Conservation (phyloP, 2,888 invertebrate species). For the Eilema griseolum region DNA sequence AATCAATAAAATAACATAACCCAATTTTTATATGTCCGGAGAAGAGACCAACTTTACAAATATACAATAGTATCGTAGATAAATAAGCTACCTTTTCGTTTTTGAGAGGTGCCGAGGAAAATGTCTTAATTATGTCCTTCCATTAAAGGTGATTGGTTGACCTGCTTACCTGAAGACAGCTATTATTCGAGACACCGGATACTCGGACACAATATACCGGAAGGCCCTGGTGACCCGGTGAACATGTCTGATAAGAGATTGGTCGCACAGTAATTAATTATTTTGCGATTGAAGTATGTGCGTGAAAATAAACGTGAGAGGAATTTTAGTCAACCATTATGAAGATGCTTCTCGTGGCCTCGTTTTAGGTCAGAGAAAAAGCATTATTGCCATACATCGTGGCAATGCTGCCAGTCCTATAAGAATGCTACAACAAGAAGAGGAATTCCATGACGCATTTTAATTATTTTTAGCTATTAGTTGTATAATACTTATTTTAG, state of each 20-base stretch:
- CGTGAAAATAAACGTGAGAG: neutral
- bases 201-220: conserved; percentile 42
- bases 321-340: neutral
- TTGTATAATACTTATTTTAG: too few species aligned
- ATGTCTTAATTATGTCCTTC: conserved; percentile 37
- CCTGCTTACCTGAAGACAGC: conserved; percentile 39
- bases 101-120: neutral
- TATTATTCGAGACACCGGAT: conserved; percentile 47
- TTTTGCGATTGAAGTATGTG: neutral
- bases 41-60: too few species aligned
- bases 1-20: too few species aligned
- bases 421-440: too few species aligned
- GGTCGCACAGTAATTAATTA: conserved; percentile 16
- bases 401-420: too few species aligned
- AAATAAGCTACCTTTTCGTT: neutral
- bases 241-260: conserved; percentile 22
- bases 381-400: too few species aligned
- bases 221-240: conserved; percentile 30
- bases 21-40: too few species aligned
- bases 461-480: too few species aligned
- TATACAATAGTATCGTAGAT: too few species aligned
- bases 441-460: too few species aligned
- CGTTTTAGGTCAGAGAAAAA: too few species aligned
- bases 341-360: neutral
- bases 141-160: conserved; percentile 47